A percentile compares a stretch with the other conserved stretches of the same genome.
Conservation (phyloP, 2,888 invertebrate genomes). For the Bimastos eiseni region DNA sequence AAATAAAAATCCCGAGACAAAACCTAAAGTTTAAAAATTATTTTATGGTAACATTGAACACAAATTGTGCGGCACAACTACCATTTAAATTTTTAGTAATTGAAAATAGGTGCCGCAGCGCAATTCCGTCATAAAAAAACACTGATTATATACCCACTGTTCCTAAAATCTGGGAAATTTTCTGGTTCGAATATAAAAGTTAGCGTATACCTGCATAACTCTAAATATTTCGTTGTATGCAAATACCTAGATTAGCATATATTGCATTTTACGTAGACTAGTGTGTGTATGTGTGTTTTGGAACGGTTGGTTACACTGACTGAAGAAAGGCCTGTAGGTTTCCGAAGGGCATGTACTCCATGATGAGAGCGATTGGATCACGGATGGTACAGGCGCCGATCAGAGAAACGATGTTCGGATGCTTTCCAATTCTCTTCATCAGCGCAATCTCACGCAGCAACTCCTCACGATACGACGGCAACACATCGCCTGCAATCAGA, state of each 20-base stretch:
- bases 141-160: too few species aligned
- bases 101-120: too few species aligned
- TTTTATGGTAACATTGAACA: too few species aligned
- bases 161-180: neutral
- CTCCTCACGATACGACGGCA: slow-evolving; percentile 66
- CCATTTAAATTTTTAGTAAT: too few species aligned
- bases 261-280: neutral
- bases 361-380: slow-evolving; percentile 74
- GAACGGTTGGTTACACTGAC: slow-evolving; percentile 31
- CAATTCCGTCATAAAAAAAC: too few species aligned
- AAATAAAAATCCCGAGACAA: too few species aligned
- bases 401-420: slow-evolving; percentile 76
- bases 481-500: slow-evolving; percentile 56
- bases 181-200: neutral
- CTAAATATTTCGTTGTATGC: neutral
- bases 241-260: neutral
- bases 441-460: slow-evolving; percentile 78
- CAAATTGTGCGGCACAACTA: too few species aligned
- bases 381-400: slow-evolving; percentile 73
- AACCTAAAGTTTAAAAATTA: too few species aligned
- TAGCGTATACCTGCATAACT: neutral
- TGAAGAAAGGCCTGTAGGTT: slow-evolving; percentile 67
- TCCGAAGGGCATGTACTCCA: slow-evolving; percentile 80
- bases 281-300: neutral
- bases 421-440: slow-evolving; percentile 76